Base-by-base conservation (phyloP, 2,113 vertebrate genomes). In the Heptranchias perlo region DNA sequence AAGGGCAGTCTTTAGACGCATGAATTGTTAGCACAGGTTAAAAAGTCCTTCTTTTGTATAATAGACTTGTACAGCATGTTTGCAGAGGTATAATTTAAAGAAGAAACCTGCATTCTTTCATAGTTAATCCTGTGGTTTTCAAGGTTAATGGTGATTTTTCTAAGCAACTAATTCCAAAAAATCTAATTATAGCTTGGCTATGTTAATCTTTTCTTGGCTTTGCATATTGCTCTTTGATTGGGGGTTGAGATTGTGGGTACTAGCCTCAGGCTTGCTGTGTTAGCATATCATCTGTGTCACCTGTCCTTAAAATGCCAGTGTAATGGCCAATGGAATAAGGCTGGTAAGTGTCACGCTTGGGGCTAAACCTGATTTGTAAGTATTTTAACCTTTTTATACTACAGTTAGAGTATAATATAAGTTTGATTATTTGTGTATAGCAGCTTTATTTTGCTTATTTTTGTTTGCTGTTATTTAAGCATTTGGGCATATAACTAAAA, bases 181-280 rank as follows among this genome's bases (percentile, higher is more conserved):
- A 52, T 95, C 65, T 67, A 52, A 35, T 49, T 69, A 69, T 67
- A 25, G 94, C 94, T 95, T 95, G 52, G 64, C 65, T 73, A 49
- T 95, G 64, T 95, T 95, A 4, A 95, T 31, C 94, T 94, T 94
- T 94, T 67, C 93, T 95, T 95, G 94, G 94, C 94, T 95, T 95
- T 95, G 64, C 62, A 31, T 69, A 61, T 25, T 95, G 94, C 65
- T 73, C 98, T 98, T 91, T 98, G 97, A 98, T 98, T 98, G 97
- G 97, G 97, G 96, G 96, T 95, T 96, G 96, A 96, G 97, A 97
- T 96, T 58, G 96, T 94, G 97, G 97, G 97, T 96, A 96, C 96
- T 98, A 98, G 99, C 99, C 99, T 99, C 99, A 99, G 99, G 99
- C 98, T 98, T 98, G 99, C 99, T 99, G 98, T 98, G 99, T 99